Base-by-base conservation (phyloP, 1,140 invertebrate species). In the Tribolium castaneum region DNA sequence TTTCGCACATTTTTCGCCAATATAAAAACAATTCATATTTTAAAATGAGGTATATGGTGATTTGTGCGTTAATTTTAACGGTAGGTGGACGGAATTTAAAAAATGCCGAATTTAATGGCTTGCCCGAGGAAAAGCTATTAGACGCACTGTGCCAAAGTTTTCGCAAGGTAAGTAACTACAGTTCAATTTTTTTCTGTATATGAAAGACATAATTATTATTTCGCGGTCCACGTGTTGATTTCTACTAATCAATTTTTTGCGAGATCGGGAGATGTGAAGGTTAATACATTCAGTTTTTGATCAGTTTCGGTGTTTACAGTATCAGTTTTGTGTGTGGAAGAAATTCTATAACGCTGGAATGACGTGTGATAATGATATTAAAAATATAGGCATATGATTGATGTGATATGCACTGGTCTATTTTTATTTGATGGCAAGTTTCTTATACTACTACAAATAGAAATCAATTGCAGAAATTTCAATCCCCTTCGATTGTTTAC, bases 81-180 rank as follows among this genome's bases (percentile, higher is more conserved):
- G 59, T 66, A 30, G 2, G 13, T 66, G 59, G 25, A 34, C 10
- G 59, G 59, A 66, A 66, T 66, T 66, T 30, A 2, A 66, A 12
- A 34, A 66, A 66, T 66, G 59, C 34, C 7, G 59, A 66, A 34
- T 35, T 66, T 66, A 39, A 66, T 35, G 30, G 35, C 0, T 34
- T 66, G 30, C 59, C 59, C 12, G 30, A 34, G 59, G 59, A 66
- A 66, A 66, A 66, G 30, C 34, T 66, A 35, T 66, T 35, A 14
- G 30, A 66, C 30, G 59, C 59, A 35, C 25, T 66, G 34, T 66
- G 59, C 6, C 59, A 9, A 66, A 66, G 59, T 66, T 66, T 66
- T 35, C 30, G 14, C 30, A 66, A 66, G 59, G 59, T 66, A 9
- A 66, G 59, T 25, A 45, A 6, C 5, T 45, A 45, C 9, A 7